A percentile compares a stretch with the other conserved stretches of the same genome.
Conservation (phyloP, 2,797 vertebrate genomes). For the Echeneis naucrates region DNA sequence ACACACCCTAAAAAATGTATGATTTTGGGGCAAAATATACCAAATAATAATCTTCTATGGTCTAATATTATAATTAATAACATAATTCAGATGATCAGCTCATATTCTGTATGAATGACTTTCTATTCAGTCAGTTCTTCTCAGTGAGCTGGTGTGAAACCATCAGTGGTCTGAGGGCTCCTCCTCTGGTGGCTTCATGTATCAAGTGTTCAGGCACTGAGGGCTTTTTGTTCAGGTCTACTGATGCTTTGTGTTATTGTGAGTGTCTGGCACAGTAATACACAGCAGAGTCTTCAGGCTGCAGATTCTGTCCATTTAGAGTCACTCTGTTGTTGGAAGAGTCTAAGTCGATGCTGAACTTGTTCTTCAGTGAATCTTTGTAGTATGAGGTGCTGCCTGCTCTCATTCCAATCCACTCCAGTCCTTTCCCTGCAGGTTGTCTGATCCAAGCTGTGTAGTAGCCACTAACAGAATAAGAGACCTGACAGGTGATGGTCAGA, state of each 20-base stretch:
- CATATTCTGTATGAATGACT: no score
- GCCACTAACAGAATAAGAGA: slow-evolving; percentile 11
- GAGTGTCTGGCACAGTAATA: slow-evolving; percentile 29
- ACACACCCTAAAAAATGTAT: no score
- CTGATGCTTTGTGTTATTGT: slow-evolving; percentile 23
- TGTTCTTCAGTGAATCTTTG: slow-evolving; percentile 18
- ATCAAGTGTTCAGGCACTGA: not conserved
- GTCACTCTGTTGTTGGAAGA: slow-evolving; percentile 23
- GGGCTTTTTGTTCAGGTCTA: slow-evolving; percentile 36
- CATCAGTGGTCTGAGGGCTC: slow-evolving; percentile 5
- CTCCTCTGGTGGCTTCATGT: slow-evolving; percentile 13
- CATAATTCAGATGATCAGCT: no score
- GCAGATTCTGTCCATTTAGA: slow-evolving; percentile 6
- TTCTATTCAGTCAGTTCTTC: no score
- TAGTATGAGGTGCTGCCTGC: not conserved
- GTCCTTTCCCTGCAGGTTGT: not conserved
- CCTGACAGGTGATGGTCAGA: slow-evolving; percentile 53
- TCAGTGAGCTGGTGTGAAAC: no score
- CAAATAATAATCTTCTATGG: no score
- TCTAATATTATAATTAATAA: no score
- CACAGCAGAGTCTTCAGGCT: slow-evolving; percentile 33
- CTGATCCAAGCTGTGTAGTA: slow-evolving; percentile 19
- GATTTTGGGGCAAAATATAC: no score
- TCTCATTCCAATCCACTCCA: no score
- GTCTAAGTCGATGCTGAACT: not conserved